Evolutionary conservation across 2,888 invertebrate species (phyloP).

Genomic region (Caenorhabditis sp.): DNA sequence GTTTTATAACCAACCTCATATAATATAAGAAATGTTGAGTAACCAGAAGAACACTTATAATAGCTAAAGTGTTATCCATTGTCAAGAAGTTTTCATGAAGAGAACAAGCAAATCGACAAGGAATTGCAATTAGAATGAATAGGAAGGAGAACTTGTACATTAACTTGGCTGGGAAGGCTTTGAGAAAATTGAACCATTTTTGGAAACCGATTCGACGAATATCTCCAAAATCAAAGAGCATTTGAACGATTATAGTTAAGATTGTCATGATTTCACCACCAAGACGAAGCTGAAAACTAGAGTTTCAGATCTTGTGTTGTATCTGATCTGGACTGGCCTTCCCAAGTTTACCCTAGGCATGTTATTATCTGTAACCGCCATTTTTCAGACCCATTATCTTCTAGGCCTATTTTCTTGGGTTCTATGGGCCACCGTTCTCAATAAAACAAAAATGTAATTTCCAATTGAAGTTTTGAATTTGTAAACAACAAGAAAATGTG

Average conservation of each 20-base stretch:
- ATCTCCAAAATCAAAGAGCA: slow-evolving; percentile 58
- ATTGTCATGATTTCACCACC: slow-evolving; percentile 55
- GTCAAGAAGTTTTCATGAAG: slow-evolving; percentile 39
- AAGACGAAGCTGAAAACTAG: slow-evolving; percentile 42
- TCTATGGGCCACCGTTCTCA: too few relatives aligned
- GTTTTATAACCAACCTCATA: slow-evolving; percentile 25
- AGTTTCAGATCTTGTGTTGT: background rate
- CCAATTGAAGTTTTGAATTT: too few relatives aligned
- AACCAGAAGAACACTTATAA: slow-evolving; percentile 49
- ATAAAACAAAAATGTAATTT: too few relatives aligned
- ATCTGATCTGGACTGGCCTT: too few relatives aligned
- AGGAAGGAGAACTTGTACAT: slow-evolving; percentile 93
- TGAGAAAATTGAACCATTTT: slow-evolving; percentile 81
- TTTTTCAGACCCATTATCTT: too few relatives aligned
- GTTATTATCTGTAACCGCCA: too few relatives aligned
- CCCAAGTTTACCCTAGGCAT: too few relatives aligned
- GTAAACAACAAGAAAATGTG: too few relatives aligned
- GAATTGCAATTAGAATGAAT: slow-evolving; percentile 85
- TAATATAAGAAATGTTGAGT: slow-evolving; percentile 56
- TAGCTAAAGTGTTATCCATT: slow-evolving; percentile 54
- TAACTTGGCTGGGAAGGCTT: slow-evolving; percentile 87
- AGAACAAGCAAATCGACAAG: slow-evolving; percentile 76
- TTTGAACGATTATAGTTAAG: slow-evolving; percentile 54
- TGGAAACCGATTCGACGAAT: slow-evolving; percentile 61
- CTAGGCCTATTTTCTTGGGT: too few relatives aligned